Percentiles rank a stretch among this genome's conserved stretches.
Evolutionary conservation across 2,888 invertebrate species (phyloP).

Genomic region (Sclerodermus sp.): DNA sequence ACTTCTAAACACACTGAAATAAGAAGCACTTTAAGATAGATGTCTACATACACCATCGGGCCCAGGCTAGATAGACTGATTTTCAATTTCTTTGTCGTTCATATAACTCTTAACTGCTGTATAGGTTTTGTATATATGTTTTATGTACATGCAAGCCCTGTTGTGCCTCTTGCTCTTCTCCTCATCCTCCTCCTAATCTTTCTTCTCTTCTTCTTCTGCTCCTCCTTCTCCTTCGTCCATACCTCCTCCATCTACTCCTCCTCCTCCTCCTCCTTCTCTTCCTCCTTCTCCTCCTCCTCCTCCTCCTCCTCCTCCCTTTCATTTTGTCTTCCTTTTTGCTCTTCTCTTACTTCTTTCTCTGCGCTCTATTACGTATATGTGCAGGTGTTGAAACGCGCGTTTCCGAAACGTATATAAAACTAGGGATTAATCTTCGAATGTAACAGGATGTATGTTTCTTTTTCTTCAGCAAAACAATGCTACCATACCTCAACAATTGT

Average conservation of each 20-base stretch:
- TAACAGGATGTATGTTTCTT: constrained; percentile 16
- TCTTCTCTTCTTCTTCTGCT: constrained; percentile 14
- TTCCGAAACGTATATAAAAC: constrained; percentile 40
- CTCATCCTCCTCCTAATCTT: constrained; percentile 18
- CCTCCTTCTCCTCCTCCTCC: constrained; percentile 16
- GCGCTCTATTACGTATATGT: constrained; percentile 44
- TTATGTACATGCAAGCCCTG: constrained; percentile 50
- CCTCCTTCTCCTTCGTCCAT: constrained; percentile 14
- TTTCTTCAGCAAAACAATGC: constrained; percentile 1
- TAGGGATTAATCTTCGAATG: constrained; percentile 37
- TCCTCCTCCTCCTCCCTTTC: constrained; percentile 25
- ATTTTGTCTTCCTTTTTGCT: constrained; percentile 3
- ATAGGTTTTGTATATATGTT: constrained; percentile 44
- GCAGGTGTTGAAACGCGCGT: constrained; percentile 42
- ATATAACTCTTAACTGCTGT: constrained; percentile 48
- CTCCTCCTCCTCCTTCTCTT: constrained; percentile 12
- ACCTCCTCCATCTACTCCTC: constrained; percentile 19
- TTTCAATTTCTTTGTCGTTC: constrained; percentile 24
- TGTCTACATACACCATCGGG: constrained; percentile 54
- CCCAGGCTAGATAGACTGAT: constrained; percentile 50
- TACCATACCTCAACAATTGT: not conserved
- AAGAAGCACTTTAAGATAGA: constrained; percentile 59
- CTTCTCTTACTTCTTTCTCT: constrained; percentile 5
- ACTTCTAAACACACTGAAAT: constrained; percentile 59
- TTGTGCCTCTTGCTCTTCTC: constrained; percentile 26